Conservation (phyloP, 2,797 vertebrate species). For the Centroberyx gerrardi region DNA sequence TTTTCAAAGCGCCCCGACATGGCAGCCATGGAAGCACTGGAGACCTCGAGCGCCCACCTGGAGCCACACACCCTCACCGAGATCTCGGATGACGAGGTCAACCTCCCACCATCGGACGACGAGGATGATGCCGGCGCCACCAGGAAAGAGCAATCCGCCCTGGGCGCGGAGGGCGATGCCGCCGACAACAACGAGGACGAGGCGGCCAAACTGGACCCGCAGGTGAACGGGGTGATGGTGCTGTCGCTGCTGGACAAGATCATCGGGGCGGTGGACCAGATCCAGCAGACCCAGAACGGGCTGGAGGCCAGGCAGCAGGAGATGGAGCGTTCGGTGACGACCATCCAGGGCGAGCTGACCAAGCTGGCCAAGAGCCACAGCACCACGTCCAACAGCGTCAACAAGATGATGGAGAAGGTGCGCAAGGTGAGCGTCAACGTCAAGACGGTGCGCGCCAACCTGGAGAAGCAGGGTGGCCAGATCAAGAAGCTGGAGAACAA, state of each 20-base stretch:
- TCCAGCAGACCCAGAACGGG: constrained; percentile 95
- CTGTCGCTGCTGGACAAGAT: constrained; percentile 96
- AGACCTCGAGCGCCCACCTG: constrained; percentile 83
- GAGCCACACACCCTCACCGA: constrained; percentile 83
- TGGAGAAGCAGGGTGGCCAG: constrained; percentile 96
- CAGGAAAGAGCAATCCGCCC: constrained; percentile 86
- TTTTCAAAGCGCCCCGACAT: constrained; percentile 50
- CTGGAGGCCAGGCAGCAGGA: constrained; percentile 95
- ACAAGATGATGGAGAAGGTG: constrained; percentile 98
- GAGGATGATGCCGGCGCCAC: constrained; percentile 74
- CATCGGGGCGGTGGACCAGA: constrained; percentile 98
- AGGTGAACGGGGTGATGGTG: constrained; percentile 95
- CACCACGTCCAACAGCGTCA: constrained; percentile 95
- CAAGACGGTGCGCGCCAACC: constrained; percentile 94
- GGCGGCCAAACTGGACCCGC: constrained; percentile 86
- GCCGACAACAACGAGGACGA: constrained; percentile 64
- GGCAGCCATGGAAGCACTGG: constrained; percentile 87
- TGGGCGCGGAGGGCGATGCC: constrained; percentile 74
- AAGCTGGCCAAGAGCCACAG: constrained; percentile 95
- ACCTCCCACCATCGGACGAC: constrained; percentile 83
- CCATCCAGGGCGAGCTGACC: constrained; percentile 95
- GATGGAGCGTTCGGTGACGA: constrained; percentile 94
- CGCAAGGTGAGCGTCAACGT: constrained; percentile 98
- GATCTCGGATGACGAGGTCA: constrained; percentile 86
- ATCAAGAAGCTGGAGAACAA: constrained; percentile 97